Evolutionary conservation across 2,797 vertebrate species (phyloP).

Genomic region (Thaleichthys pacificus): DNA sequence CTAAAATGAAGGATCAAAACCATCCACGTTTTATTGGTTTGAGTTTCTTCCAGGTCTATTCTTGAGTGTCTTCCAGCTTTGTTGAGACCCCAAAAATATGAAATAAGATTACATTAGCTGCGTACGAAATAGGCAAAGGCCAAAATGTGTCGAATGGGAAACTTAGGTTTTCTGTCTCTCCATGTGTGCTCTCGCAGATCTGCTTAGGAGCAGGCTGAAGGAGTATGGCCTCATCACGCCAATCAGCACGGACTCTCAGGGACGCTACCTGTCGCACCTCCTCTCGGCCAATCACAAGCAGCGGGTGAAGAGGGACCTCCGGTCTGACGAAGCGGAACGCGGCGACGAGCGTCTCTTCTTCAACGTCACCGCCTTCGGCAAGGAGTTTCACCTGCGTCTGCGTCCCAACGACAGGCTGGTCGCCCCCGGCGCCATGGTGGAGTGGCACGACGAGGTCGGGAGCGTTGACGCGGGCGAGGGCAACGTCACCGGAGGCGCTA

Average conservation of each 20-base stretch:
- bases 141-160: too few species aligned
- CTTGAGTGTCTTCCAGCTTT: too few species aligned
- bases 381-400: conserved; percentile 91
- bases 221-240: conserved; percentile 90
- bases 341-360: conserved; percentile 80
- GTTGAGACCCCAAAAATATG: too few species aligned
- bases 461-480: conserved; percentile 53
- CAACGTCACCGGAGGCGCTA: conserved; percentile 26
- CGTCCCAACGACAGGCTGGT: conserved; percentile 82
- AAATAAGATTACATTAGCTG: too few species aligned
- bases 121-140: too few species aligned
- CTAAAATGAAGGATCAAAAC: too few species aligned
- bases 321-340: conserved; percentile 48
- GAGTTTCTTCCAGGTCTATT: too few species aligned
- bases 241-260: conserved; percentile 85
- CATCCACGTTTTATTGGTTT: too few species aligned
- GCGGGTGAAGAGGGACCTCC: conserved; percentile 78
- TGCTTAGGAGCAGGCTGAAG: conserved; percentile 69
- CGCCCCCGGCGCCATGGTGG: conserved; percentile 86
- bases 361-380: conserved; percentile 91
- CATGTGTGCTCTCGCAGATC: conserved; percentile 64
- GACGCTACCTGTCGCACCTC: conserved; percentile 86
- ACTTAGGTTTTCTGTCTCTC: background rate
- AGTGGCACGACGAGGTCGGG: conserved; percentile 84
- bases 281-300: conserved; percentile 87